These are phyloP conservation scores for Iguana delicatissima DNA, from an alignment of 2,797 vertebrate genomes.

Conservation along the genomic window DNA sequence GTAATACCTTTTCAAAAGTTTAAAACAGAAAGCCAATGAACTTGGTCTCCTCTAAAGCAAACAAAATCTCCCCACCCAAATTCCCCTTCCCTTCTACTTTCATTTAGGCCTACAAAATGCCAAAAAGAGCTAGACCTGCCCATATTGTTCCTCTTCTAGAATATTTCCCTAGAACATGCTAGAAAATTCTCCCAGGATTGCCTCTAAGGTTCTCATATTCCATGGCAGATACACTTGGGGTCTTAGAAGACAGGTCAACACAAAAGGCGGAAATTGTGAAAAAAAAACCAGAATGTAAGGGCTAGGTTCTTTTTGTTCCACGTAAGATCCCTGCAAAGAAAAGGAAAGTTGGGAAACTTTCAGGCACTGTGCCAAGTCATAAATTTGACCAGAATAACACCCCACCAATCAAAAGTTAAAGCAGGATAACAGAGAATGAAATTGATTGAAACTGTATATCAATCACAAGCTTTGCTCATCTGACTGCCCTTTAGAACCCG, in stretches of 20 bases:
- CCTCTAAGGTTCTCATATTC: background rate
- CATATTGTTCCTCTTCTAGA: no score
- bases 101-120: no score
- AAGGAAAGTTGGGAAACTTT: background rate
- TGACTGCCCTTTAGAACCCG: constrained; percentile 20
- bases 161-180: background rate
- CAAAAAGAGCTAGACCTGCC: no score
- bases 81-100: no score
- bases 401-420: background rate
- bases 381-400: background rate
- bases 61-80: no score
- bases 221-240: background rate
- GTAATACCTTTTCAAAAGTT: no score
- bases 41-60: no score
- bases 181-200: background rate
- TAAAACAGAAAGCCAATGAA: no score
- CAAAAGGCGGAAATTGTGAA: background rate
- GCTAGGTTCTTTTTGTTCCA: background rate
- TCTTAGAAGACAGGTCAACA: background rate
- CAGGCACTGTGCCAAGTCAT: background rate
- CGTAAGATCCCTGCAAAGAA: background rate
- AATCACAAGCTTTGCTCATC: background rate
- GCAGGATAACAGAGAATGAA: background rate
- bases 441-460: constrained; percentile 1
- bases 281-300: background rate